A percentile compares a stretch with the other conserved stretches of the same genome.
Evolutionary conservation across 2,797 vertebrate species (phyloP).

Genomic region (Anomalospiza imberbis): DNA sequence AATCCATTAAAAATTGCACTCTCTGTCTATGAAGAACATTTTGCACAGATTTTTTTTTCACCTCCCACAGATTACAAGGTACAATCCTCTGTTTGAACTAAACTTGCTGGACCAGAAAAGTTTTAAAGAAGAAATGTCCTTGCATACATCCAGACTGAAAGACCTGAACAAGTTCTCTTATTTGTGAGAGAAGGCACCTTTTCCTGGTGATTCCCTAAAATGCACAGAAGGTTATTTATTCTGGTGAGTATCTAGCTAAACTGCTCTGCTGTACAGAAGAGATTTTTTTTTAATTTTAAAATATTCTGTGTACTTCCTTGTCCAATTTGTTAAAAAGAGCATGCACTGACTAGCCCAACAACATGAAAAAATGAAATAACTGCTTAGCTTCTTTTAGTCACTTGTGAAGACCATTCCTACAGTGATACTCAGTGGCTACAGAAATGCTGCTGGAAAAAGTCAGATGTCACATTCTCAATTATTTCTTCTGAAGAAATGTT

Average conservation of each 20-base stretch:
- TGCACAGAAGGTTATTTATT: neutral
- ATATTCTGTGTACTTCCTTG: neutral
- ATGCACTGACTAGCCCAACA: neutral
- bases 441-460: neutral
- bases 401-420: neutral
- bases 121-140: neutral
- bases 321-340: neutral
- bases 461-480: neutral
- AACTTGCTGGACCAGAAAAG: neutral
- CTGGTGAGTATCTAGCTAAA: neutral
- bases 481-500: neutral
- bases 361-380: neutral
- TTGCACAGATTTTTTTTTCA: neutral
- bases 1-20: neutral
- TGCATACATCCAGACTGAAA: neutral
- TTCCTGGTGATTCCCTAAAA: neutral
- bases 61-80: neutral
- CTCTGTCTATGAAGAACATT: neutral
- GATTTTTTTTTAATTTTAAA: neutral
- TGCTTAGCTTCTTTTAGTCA: neutral
- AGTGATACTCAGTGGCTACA: neutral
- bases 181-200: neutral
- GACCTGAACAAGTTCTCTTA: neutral
- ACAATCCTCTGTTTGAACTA: neutral
- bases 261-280: neutral